A percentile compares a stretch with the other conserved stretches of the same genome.
Conservation (phyloP, 1,140 invertebrate species). For the Antheraea pernyi region DNA sequence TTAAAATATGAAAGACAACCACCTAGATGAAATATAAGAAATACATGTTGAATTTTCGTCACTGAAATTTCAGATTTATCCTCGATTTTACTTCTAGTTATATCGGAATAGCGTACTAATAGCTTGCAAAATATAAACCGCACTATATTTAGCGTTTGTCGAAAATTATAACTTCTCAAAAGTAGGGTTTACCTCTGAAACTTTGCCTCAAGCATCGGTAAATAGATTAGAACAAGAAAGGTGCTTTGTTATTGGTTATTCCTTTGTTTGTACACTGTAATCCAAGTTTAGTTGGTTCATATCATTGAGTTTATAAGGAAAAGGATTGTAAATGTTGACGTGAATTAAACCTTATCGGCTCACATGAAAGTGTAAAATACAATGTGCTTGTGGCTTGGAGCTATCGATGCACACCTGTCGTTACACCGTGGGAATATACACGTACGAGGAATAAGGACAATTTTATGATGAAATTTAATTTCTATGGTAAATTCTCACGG, state of each 20-base stretch:
- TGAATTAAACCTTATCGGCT: neutral
- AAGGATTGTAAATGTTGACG: neutral
- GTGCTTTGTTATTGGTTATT: neutral
- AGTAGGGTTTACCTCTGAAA: no score
- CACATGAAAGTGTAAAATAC: conserved; percentile 20
- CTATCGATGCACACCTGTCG: conserved; percentile 42
- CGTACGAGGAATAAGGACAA: conserved; percentile 6
- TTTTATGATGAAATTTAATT: conserved; percentile 11
- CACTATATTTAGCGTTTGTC: no score
- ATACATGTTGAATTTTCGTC: no score
- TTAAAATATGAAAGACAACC: no score
- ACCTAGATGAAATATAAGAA: no score
- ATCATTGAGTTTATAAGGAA: neutral
- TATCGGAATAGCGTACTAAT: no score
- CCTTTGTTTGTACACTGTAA: neutral
- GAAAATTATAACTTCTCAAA: no score
- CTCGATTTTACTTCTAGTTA: no score
- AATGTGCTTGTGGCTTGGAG: conserved; percentile 1
- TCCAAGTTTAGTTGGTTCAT: neutral
- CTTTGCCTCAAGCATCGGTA: neutral
- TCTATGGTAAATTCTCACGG: neutral
- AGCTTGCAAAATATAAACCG: no score
- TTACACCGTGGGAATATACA: conserved; percentile 45
- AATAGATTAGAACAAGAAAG: neutral
- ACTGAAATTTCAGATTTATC: no score